Conservation (phyloP, 2,113 vertebrate species). For the Dendrocopos noguchii region DNA sequence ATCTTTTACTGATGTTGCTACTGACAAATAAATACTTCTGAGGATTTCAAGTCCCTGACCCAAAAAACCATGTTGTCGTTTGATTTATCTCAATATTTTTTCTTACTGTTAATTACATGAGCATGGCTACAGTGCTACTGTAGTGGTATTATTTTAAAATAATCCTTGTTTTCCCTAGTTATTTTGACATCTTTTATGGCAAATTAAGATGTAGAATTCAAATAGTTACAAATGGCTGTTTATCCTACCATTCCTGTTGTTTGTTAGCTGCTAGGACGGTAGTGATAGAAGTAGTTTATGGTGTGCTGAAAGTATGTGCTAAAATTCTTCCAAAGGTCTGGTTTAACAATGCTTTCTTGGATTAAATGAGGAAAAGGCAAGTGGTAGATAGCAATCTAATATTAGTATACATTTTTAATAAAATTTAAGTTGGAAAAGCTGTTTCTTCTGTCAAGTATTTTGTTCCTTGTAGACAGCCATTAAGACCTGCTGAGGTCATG, state of each 20-base stretch:
- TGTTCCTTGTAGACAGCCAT: constrained; percentile 3
- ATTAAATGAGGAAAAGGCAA: not conserved
- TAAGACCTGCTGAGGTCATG: constrained; percentile 46
- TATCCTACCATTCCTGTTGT: not conserved
- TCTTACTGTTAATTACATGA: constrained; percentile 40
- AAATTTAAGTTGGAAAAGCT: constrained; percentile 41
- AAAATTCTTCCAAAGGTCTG: not conserved
- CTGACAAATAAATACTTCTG: constrained; percentile 39
- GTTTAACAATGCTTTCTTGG: not conserved
- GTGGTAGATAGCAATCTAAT: not conserved
- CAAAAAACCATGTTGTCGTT: not conserved
- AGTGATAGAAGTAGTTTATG: not conserved
- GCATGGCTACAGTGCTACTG: not conserved
- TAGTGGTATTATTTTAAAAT: not conserved
- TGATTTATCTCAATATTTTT: not conserved
- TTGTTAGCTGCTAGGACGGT: not conserved
- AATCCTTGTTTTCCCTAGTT: not conserved
- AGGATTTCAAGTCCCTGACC: constrained; percentile 41
- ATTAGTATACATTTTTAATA: not conserved
- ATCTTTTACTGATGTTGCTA: constrained; percentile 18
- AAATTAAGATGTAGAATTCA: constrained; percentile 10
- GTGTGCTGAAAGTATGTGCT: not conserved
- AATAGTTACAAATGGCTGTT: not conserved
- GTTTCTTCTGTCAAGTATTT: constrained; percentile 50
- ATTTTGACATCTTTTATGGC: not conserved